Evolutionary conservation across 2,797 vertebrate species (phyloP).

Genomic region (Falco biarmicus): DNA sequence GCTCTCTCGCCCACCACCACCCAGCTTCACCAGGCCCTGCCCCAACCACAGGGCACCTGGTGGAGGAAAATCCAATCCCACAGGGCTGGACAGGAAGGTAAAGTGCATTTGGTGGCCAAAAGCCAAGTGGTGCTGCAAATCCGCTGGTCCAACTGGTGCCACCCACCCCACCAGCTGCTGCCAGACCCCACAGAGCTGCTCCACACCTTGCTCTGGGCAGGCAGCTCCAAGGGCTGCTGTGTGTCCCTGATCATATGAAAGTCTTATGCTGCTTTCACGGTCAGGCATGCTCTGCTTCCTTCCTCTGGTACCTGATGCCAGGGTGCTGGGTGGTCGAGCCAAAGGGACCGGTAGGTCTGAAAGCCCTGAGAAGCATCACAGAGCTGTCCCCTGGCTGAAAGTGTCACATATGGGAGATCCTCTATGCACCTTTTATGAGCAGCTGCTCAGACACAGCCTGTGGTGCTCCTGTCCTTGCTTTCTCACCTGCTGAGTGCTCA

Average conservation of each 20-base stretch:
- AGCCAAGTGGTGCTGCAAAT: neutral
- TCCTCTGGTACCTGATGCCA: fast-evolving
- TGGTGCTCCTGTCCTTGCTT: neutral
- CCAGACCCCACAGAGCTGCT: neutral
- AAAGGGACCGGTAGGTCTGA: neutral
- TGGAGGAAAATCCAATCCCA: conserved; percentile 9
- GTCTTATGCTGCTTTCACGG: neutral
- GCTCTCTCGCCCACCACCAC: neutral
- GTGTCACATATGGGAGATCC: neutral
- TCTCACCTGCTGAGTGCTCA: neutral
- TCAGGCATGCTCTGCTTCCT: neutral
- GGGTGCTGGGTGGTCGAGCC: neutral
- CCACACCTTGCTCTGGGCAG: neutral
- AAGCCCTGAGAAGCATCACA: neutral
- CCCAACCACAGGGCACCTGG: conserved; percentile 46
- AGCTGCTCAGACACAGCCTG: neutral
- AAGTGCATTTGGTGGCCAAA: neutral
- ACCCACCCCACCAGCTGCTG: neutral
- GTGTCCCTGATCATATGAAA: neutral
- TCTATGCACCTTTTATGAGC: neutral
- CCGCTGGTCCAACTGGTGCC: neutral
- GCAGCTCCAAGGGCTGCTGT: neutral
- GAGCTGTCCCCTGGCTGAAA: neutral
- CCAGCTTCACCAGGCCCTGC: neutral
- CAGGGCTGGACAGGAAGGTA: neutral